Evolutionary conservation across 2,113 vertebrate species (phyloP).

Genomic region (Fregata magnificens): DNA sequence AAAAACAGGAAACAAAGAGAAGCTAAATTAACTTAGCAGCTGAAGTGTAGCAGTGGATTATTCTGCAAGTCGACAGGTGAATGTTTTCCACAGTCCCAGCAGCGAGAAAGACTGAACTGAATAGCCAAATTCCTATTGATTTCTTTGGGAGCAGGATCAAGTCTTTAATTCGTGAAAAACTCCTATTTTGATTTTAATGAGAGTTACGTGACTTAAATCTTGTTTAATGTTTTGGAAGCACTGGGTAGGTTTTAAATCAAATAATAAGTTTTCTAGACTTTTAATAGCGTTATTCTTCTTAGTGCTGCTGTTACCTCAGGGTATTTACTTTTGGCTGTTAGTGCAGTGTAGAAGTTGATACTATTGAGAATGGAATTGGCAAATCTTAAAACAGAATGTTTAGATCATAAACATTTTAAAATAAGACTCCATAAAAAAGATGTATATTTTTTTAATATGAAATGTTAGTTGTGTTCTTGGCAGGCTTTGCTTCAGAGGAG

Average conservation of each 20-base stretch:
- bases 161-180: neutral
- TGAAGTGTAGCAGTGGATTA: neutral
- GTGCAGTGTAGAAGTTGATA: slow-evolving; percentile 6
- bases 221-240: slow-evolving; percentile 33
- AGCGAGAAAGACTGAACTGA: neutral
- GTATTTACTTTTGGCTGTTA: slow-evolving; percentile 44
- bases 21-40: neutral
- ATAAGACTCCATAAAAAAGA: slow-evolving; percentile 23
- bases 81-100: neutral
- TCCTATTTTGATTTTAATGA: slow-evolving; percentile 6
- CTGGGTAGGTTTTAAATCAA: neutral
- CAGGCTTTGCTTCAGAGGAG: slow-evolving; percentile 18
- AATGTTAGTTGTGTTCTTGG: slow-evolving; percentile 55
- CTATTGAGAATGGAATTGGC: slow-evolving; percentile 24
- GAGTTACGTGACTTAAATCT: slow-evolving; percentile 4
- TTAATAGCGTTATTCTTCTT: neutral
- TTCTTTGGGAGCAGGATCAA: neutral
- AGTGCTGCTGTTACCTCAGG: slow-evolving; percentile 7
- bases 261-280: slow-evolving; percentile 17
- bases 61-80: neutral
- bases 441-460: slow-evolving; percentile 24
- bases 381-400: slow-evolving; percentile 45
- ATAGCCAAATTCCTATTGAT: neutral
- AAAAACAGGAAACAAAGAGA: neutral
- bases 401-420: slow-evolving; percentile 57